Evolutionary conservation across 2,797 vertebrate species (phyloP), one percentile per base, ranked within the genome.

Genomic region (Sorex maritimensis): DNA sequence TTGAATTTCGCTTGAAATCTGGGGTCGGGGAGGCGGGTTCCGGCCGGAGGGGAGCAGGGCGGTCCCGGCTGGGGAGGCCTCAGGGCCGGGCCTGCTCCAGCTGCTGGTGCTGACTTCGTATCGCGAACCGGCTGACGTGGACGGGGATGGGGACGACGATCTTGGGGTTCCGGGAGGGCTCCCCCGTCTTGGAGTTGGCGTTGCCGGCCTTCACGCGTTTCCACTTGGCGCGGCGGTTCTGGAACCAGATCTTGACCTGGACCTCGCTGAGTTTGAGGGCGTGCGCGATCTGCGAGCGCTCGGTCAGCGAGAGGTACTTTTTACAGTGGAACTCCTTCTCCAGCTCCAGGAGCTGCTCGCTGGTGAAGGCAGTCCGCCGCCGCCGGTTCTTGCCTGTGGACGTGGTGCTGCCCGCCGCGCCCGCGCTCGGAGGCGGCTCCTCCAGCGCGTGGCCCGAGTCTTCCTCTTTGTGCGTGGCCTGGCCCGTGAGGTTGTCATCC

Each of bases 231-330:
- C 99, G 97, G 38, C 99, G 98, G 98, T 99, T 99, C 99, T 99
- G 99, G 98, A 99, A 99, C 99, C 99, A 99, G 98, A 99, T 99
- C 98, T 99, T 99, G 93, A 99, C 99, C 98, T 99, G 99, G 92
- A 99, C 99, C 97, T 99, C 99, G 98, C 99, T 99, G 96, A 99
- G 99, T 95, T 99, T 99, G 93, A 99, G 98, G 77, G 99, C 99
- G 23, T 99, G 99, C 6, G 99, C 99, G 93, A 99, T 99, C 98
- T 99, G 99, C 3, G 99, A 99, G 95, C 99, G 98, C 98, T 99
- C 99, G 0, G 99, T 99, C 68, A 99, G 97, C 4, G 99, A 99
- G 93, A 99, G 99, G 98, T 99, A 99, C 97, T 99, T 99, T 98
- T 99, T 99, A 98, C 99, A 99, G 98, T 99, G 99, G 88, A 99